These are phyloP conservation scores for Glossophaga mutica DNA, from an alignment of 2,797 vertebrate species.

Conservation along the genomic window DNA sequence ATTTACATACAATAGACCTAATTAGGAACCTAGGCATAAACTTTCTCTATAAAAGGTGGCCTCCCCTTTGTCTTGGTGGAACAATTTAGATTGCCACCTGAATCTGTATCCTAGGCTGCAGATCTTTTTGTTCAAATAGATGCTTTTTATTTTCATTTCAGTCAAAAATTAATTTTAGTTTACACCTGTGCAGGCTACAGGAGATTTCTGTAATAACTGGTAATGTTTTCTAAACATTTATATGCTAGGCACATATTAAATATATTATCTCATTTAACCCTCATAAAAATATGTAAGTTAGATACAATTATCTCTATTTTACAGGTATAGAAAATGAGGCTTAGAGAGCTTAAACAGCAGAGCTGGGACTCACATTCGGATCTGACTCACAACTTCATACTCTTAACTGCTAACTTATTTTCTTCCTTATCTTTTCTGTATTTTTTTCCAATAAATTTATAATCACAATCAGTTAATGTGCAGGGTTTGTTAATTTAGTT, in stretches of 20 bases:
- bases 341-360: not conserved
- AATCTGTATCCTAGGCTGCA: not conserved
- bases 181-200: not conserved
- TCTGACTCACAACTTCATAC: not conserved
- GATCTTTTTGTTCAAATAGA: not conserved
- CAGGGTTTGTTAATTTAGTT: not conserved
- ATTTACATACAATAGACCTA: not conserved
- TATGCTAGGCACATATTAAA: not conserved
- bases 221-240: not conserved
- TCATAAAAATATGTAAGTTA: not conserved
- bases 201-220: not conserved
- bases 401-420: constrained; percentile 3
- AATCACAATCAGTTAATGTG: not conserved
- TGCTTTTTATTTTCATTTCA: not conserved
- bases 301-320: not conserved
- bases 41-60: not conserved
- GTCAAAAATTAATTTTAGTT: not conserved
- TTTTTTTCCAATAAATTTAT: not conserved
- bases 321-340: not conserved
- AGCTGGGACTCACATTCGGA: not conserved
- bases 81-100: not conserved
- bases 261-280: not conserved
- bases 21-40: not conserved
- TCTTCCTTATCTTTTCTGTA: not conserved
- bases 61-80: not conserved